Evolutionary conservation across 1,140 invertebrate species (phyloP), one percentile per base, ranked within the genome.

Genomic region (Psilanteris sp.): DNA sequence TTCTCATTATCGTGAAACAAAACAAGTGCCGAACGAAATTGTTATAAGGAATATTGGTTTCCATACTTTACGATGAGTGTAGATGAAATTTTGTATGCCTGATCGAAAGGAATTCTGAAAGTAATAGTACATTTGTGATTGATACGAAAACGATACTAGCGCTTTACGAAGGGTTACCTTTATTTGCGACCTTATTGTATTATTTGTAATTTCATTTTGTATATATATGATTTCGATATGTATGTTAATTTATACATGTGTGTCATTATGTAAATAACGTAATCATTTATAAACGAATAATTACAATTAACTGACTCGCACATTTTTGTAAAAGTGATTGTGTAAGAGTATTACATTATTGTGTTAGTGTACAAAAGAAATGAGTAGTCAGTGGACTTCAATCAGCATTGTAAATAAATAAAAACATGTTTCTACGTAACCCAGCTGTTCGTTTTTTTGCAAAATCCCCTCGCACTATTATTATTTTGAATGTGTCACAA

Each of bases 361-460:
- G 55, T 61, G 61, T 71, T 46, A 55, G 67, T 71, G 67, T 71
- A 71, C 67, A 71, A 61, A 71, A 36, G 66, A 71, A 61, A 44
- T n/a, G 36, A 61, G 55, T 71, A 71, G 67, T 71, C 67, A 44
- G 31, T 36, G 46, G 46, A 54, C 54, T 61, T 54, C 16, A 27
- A 22, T 43, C 57, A 32, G 22, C 54, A 61, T 41, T 71, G 67
- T 71, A 71, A 61, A 71, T 71, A 71, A 71, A 68, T 8, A 31
- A 54, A 11, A 71, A 71, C 52, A 59, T 54, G 54, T 71, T 71
- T 71, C 54, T 71, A 71, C 67, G 67, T 71, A 71, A 46, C 29
- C 4, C 8, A 9, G 24, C 7, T 0, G 7, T n/a, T n/a, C 20
- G 0, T 4, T 62, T 44, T 31, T 39, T 62, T 41, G 1, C n/a